Evolutionary conservation across 2,113 vertebrate genomes (phyloP), one percentile per base, ranked within the genome.

Genomic region (Pantherophis guttatus): DNA sequence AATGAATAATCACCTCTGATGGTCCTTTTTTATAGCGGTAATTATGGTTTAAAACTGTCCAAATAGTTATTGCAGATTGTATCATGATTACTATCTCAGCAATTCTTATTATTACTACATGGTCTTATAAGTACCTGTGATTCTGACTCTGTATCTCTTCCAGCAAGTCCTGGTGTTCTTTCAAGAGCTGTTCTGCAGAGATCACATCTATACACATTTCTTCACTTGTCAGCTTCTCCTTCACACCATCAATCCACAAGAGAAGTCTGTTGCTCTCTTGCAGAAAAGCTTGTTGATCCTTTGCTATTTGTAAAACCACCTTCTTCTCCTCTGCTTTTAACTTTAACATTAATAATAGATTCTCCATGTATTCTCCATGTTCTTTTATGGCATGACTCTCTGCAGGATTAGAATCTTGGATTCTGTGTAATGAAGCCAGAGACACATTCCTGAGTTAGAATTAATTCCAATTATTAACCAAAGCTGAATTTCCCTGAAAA

Each of bases 331-430:
- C 95, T 11, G 97, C 97, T 89, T 95, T 97, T 29, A 33, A 52
- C 93, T 97, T 98, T 57, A 98, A 97, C 92, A 95, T 95, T 92
- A 57, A 81, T 94, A 99, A 96, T 91, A 98, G 97, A 2, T 92
- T 94, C 92, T 98, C 98, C 96, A 99, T 97, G 17, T 53, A 95
- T 52, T 95, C 95, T 39, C 99, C 97, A 90, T 98, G 98, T 93
- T 98, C 96, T 75, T 96, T 96, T 92, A 99, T 98, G 91, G 96
- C 96, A 0, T 50, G 97, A 86, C 97, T 98, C 94, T 99, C 98
- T 21, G 96, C 62, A 0, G 98, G 98, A 91, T 97, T 98, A 90
- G 97, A 98, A 92, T 98, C 98, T 93, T 98, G 96, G 90, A 98
- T 98, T 97, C 99, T 99, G 94, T 11, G 94, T 92, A 19, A 92